phyloP scores from a whole-genome alignment of 2,888 invertebrate species.

The Drosophila algonquin region DNA sequence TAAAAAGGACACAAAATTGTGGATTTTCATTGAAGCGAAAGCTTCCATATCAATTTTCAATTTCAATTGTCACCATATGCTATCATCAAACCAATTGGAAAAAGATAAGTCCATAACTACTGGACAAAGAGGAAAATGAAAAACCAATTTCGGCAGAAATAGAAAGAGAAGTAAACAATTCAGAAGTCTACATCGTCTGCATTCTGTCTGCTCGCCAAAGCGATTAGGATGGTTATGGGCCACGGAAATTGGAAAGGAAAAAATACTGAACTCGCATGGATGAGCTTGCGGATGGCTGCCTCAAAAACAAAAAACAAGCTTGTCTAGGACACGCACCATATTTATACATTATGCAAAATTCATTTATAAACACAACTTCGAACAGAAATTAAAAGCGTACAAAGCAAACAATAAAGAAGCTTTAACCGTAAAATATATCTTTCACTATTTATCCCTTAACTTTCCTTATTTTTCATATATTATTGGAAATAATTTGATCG shows the following conservation, averaged over 20 bases:
- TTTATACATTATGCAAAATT: background rate
- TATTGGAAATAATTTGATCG: too few species aligned
- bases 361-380: too few species aligned
- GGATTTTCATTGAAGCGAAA: constrained; percentile 73
- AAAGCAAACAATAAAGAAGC: background rate
- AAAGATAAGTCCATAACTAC: constrained; percentile 55
- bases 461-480: too few species aligned
- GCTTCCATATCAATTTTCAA: constrained; percentile 70
- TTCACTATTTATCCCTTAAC: too few species aligned
- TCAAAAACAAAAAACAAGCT: background rate
- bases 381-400: background rate
- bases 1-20: constrained; percentile 68
- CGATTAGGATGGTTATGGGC: constrained; percentile 57
- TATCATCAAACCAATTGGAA: constrained; percentile 65
- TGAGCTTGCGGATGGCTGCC: background rate
- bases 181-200: constrained; percentile 31
- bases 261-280: background rate
- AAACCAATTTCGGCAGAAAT: constrained; percentile 40
- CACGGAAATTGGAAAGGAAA: constrained; percentile 2
- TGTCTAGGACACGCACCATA: background rate
- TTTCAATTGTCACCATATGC: constrained; percentile 78
- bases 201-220: constrained; percentile 55
- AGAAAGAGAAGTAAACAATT: constrained; percentile 16
- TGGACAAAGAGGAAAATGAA: constrained; percentile 50
- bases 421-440: background rate